These are phyloP conservation scores for Galbula dea DNA, from an alignment of 2,113 vertebrate species.

Conservation along the genomic window DNA sequence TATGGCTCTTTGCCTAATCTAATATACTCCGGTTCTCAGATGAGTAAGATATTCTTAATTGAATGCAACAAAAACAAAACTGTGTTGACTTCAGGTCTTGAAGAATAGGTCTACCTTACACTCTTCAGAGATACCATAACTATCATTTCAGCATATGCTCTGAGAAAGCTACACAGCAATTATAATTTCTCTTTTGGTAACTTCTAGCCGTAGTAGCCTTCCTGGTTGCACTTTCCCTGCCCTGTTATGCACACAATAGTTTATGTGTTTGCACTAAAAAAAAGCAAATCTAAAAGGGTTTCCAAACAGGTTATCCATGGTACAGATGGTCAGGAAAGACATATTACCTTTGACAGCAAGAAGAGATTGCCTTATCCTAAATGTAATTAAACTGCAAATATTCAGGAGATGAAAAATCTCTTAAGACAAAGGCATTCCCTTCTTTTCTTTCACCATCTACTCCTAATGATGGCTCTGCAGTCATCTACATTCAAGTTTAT, in stretches of 20 bases:
- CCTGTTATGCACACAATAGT: not conserved
- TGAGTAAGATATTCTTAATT: accelerated
- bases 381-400: not conserved
- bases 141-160: not conserved
- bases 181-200: not conserved
- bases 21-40: not conserved
- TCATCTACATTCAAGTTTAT: accelerated
- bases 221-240: not conserved
- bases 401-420: not conserved
- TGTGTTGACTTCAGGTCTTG: not conserved
- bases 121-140: not conserved
- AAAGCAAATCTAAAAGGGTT: not conserved
- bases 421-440: not conserved
- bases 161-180: not conserved
- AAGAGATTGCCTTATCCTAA: not conserved
- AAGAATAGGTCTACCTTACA: not conserved
- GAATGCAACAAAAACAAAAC: not conserved
- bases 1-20: accelerated
- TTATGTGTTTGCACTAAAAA: not conserved
- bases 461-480: not conserved
- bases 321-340: not conserved
- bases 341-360: not conserved
- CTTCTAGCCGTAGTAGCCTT: not conserved
- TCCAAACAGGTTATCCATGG: not conserved
- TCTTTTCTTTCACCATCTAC: not conserved